Evolutionary conservation across 1,140 invertebrate genomes (phyloP), one percentile per base, ranked within the genome.

Genomic region (Amyelois transitella): DNA sequence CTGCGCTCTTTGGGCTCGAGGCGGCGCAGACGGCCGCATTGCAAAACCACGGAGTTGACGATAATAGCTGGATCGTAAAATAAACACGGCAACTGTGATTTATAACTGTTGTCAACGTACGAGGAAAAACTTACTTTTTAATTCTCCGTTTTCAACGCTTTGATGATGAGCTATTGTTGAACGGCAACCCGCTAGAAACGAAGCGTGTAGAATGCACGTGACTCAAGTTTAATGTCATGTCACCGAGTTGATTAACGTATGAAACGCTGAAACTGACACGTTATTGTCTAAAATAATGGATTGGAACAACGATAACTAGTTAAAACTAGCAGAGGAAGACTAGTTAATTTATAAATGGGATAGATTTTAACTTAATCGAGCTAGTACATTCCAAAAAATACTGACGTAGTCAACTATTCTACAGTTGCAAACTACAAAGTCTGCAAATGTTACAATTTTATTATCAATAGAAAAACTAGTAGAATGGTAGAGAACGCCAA

Each of bases 31-130:
- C 67, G 68, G 58, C 66, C 59, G 63, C 55, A 63, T 85, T 82
- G 81, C 81, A 81, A 85, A 85, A 85, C 77, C 81, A 67, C 71
- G 65, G 66, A 66, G 67, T 70, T 80, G 74, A 78, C 77, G 73
- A 80, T 84, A 80, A 81, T 81, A 84, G 75, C 72, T 65, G 60
- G 74, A 77, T 81, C 77, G 74, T 85, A 81, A 85, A 85, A 75
- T 79, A 81, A 85, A 81, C 75, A 79, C 76, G 63, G 64, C 64
- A 58, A 70, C 66, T 57, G 66, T 80, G 81, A 82, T 82, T 82
- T 85, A 85, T 69, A 76, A 69, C 73, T 56, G 60, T 60, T 77
- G 77, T 81, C 81, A 77, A 74, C 72, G 51, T 51, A 60, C 55
- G 70, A 70, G 66, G 69, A 78, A 78, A 80, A 76, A 73, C 72